Evolutionary conservation across 1,140 invertebrate genomes (phyloP), one percentile per base, ranked within the genome.

Genomic region (Aphaenogaster ashmeadi): DNA sequence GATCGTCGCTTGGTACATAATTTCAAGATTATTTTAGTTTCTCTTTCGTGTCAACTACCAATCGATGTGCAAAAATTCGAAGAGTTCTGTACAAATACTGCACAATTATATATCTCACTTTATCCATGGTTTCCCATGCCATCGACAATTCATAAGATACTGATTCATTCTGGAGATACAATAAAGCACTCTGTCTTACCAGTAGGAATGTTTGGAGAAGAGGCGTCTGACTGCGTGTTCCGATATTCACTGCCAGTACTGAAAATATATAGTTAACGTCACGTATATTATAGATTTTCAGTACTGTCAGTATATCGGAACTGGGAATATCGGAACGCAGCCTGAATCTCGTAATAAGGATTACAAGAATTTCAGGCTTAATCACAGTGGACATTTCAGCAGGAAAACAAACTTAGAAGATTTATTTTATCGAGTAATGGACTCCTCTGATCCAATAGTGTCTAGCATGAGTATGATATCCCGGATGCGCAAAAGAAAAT

Each of bases 111-210:
- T 50, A 9, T 50, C 50, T 50, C 13, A 50, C 50, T 50, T 50
- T 69, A 69, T 41, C 2, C 66, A 11, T 83, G 64, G 52, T 81
- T 47, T 18, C 41, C 66, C 2, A 83, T 72, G 67, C 13, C 66
- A 11, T 56, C 54, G 0, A 33, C 79, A 8, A 2, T 69, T 4
- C 52, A 81, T 69, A 81, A 81, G 41, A 18, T 83, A 8, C n/a
- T 83, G 1, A 62, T 83, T 33, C 54, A 83, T 36, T 66, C 50
- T 33, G 69, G 15, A 56, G 15, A 60, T n/a, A 83, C 72, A 18
- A 7, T 83, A 1, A 33, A 54, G 6, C 5, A 83, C 3, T 33
- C 38, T 60, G 2, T 62, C 47, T 58, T 69, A 13, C 66, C 54
- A 5, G 5, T 56, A 18, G 67, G 67, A 47, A 71, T 27, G 41